Base-by-base conservation (phyloP, 2,888 invertebrate genomes). In the Saturnia pavonia region DNA sequence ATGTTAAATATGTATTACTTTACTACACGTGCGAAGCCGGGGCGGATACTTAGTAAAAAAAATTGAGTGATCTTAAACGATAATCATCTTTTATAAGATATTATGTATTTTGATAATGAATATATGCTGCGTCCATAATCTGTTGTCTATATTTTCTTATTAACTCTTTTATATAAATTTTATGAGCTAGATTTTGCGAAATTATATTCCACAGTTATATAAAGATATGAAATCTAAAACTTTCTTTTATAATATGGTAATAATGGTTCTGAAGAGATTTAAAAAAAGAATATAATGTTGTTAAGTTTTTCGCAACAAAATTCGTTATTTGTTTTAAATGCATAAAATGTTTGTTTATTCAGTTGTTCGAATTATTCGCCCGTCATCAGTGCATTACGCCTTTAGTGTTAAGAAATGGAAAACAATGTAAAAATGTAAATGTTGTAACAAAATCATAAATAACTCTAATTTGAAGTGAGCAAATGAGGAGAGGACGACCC, bases 401-500 rank as follows among this genome's bases (percentile, higher is more conserved):
- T 27, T 60, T 27, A 27, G 57, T 60, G 6, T 60, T 60, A 60
- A 60, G 27, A 60, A 27, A 60, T 60, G 57, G 27, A 27, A 14
- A 11, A 60, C 27, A 60, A 27, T 60, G 14, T 27, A 60, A 60
- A 60, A 60, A 60, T 60, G 25, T 69, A 68, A 70, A 70, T 57
- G 51, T 51, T 57, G 45, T 25, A 66, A 57, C 54, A 57, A 70
- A 69, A 65, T 40, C 19, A 65, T 65, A 65, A 65, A 67, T 74
- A 74, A 71, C 73, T 71, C 70, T 60, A 72, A 73, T 72, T 48
- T 71, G 83, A 82, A 82, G 81, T 83, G 80, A 79, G 84, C 80
- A 84, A 87, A 84, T 82, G 83, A 85, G 78, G 78, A 81, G 78
- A 77, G 81, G 79, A 79, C 76, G 76, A 83, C 86, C 85, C 83